Percentiles rank a stretch among this genome's conserved stretches.
Conservation (phyloP, 2,888 invertebrate species). For the Buathra laborator region DNA sequence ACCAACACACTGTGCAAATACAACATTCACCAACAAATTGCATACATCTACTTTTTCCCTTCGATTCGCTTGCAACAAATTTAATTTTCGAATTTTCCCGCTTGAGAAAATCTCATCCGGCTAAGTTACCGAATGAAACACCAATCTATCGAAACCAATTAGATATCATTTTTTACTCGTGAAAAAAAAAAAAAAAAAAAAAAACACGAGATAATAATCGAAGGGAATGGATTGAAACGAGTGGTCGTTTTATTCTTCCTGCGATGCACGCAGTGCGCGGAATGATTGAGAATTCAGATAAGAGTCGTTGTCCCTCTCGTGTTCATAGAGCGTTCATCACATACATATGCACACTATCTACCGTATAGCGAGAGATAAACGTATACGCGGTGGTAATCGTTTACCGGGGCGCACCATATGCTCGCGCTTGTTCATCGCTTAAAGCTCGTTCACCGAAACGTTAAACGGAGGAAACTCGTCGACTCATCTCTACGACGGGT, state of each 20-base stretch:
- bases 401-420: constrained; percentile 77
- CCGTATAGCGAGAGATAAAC: constrained; percentile 37
- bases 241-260: constrained; percentile 17
- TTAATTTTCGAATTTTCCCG: constrained; percentile 47
- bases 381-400: constrained; percentile 75
- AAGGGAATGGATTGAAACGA: background rate
- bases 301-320: constrained; percentile 13
- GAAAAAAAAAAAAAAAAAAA: constrained; percentile 10
- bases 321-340: constrained; percentile 5
- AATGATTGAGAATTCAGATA: constrained; percentile 19
- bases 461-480: constrained; percentile 74
- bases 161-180: constrained; percentile 20
- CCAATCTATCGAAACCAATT: constrained; percentile 17
- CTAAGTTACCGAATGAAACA: background rate
- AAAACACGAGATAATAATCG: background rate
- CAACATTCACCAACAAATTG: background rate
- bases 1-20: constrained; percentile 26
- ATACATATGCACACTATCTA: constrained; percentile 11
- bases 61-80: constrained; percentile 44
- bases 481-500: constrained; percentile 69
- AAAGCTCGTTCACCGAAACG: constrained; percentile 75
- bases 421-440: constrained; percentile 68
- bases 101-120: constrained; percentile 29
- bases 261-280: constrained; percentile 4
- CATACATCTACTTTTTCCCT: background rate